A percentile compares a stretch with the other conserved stretches of the same genome.
phyloP scores from a whole-genome alignment of 2,797 vertebrate genomes.

The Dicrostonyx torquatus region DNA sequence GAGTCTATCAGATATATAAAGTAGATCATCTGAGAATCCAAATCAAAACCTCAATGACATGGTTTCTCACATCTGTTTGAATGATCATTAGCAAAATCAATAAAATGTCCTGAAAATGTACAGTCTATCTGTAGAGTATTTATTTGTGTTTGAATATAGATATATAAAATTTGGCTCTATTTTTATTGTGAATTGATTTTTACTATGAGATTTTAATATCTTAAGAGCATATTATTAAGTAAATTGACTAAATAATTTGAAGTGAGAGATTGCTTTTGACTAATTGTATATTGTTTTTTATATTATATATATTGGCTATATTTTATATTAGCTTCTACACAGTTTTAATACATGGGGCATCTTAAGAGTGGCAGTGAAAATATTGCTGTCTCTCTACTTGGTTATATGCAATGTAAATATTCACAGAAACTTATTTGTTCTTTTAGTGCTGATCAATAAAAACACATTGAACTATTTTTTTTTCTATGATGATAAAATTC shows the following conservation, averaged over 20 bases:
- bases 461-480: background rate
- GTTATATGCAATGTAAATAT: background rate
- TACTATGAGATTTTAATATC: background rate
- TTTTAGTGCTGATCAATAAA: slow-evolving; percentile 50
- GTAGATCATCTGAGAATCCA: background rate
- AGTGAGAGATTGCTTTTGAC: background rate
- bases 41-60: background rate
- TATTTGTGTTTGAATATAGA: background rate
- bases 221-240: background rate
- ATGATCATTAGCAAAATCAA: background rate
- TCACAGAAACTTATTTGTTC: background rate
- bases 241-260: slow-evolving; percentile 16
- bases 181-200: background rate
- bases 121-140: background rate
- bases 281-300: background rate
- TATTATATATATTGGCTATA: background rate
- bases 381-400: background rate
- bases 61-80: background rate
- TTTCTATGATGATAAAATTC: slow-evolving; percentile 8
- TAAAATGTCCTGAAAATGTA: background rate
- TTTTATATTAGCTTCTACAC: background rate
- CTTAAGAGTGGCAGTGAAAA: background rate
- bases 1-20: too few relatives aligned
- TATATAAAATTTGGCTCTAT: background rate
- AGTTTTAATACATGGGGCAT: background rate